Evolutionary conservation across 2,888 invertebrate species (phyloP).

Genomic region (Glyphotaelius pellucidus): DNA sequence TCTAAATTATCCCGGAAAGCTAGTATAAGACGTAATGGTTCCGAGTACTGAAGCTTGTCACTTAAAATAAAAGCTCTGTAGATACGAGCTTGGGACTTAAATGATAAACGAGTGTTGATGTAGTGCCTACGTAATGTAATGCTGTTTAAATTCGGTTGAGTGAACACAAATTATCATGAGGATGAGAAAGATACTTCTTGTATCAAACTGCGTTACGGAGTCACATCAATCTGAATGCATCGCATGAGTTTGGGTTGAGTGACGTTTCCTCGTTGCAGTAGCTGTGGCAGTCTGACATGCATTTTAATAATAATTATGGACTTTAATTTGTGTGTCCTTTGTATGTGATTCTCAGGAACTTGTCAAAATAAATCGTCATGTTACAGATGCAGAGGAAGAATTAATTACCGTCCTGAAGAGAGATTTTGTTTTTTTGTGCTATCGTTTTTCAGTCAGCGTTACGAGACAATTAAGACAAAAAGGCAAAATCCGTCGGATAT

Average conservation of each 20-base stretch:
- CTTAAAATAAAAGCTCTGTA: not conserved
- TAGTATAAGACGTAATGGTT: not conserved
- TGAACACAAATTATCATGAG: constrained; percentile 10
- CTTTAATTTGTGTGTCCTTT: not conserved
- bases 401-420: no score
- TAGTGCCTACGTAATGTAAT: not conserved
- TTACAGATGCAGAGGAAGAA: no score
- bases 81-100: not conserved
- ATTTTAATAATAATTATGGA: not conserved
- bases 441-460: no score
- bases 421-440: no score
- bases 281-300: not conserved
- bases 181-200: not conserved
- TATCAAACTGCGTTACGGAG: not conserved
- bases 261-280: not conserved
- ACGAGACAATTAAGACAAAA: no score
- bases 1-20: not conserved
- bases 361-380: not conserved
- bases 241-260: not conserved
- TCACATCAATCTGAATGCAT: not conserved
- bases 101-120: not conserved
- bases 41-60: not conserved
- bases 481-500: no score
- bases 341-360: not conserved
- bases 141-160: not conserved